A percentile compares a stretch with the other conserved stretches of the same genome.
These are phyloP conservation scores for Cichladusa arquata DNA, from an alignment of 2,113 vertebrate species.

Conservation along the genomic window DNA sequence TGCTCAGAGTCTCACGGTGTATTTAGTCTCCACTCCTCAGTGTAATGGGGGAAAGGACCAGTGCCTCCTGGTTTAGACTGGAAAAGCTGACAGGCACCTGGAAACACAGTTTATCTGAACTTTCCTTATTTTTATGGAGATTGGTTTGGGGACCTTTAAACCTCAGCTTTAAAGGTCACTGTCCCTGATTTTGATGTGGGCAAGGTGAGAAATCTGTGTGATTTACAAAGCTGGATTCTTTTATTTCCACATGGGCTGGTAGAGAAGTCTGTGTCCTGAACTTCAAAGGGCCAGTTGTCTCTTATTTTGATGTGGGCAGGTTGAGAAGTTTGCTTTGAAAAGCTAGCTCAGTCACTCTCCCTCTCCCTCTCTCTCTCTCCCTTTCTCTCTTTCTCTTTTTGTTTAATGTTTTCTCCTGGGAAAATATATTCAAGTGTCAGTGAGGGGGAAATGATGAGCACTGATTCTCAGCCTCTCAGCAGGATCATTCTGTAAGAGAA, in stretches of 20 bases:
- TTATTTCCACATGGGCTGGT: constrained; percentile 59
- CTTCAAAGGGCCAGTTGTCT: constrained; percentile 81
- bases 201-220: constrained; percentile 46
- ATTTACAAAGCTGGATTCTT: constrained; percentile 55
- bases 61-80: not conserved
- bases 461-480: constrained; percentile 77
- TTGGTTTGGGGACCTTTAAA: constrained; percentile 11
- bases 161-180: constrained; percentile 23
- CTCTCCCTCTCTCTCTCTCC: not conserved
- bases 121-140: constrained; percentile 15
- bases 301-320: constrained; percentile 82
- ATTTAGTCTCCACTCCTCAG: not conserved
- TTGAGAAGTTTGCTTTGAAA: constrained; percentile 81
- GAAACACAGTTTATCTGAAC: not conserved
- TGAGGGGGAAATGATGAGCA: constrained; percentile 71
- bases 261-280: constrained; percentile 73
- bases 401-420: constrained; percentile 80
- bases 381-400: constrained; percentile 56
- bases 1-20: not conserved
- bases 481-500: constrained; percentile 75
- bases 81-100: not conserved
- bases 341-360: constrained; percentile 58
- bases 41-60: not conserved
- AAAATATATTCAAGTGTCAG: constrained; percentile 78
- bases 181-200: constrained; percentile 42